Percentiles rank a stretch among this genome's conserved stretches.
Conservation (phyloP, 2,113 vertebrate species). For the Sminthopsis crassicaudata region DNA sequence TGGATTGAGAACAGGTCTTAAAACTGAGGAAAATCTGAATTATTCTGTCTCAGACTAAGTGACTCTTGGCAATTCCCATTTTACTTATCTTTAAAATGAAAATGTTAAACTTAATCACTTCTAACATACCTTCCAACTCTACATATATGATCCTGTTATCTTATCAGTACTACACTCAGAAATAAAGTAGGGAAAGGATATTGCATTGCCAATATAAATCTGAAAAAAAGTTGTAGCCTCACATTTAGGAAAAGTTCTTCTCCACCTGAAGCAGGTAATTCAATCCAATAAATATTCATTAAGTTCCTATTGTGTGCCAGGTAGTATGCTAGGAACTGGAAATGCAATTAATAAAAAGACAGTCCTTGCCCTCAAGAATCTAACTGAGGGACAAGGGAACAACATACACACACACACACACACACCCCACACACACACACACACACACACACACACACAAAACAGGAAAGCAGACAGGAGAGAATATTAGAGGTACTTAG, state of each 20-base stretch:
- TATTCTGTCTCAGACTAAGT: neutral
- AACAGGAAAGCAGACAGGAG: neutral
- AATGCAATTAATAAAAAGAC: neutral
- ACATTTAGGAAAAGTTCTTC: neutral
- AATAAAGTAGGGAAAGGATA: neutral
- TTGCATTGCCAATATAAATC: no score
- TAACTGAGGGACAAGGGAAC: neutral
- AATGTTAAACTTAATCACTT: neutral
- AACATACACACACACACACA: neutral
- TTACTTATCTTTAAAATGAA: neutral
- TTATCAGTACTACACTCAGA: neutral
- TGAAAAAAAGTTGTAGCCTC: neutral
- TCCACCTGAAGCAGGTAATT: neutral
- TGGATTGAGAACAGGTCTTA: neutral
- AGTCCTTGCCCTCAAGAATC: neutral
- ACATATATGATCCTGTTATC: neutral
- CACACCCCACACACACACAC: neutral
- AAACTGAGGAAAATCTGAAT: neutral
- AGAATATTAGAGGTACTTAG: neutral
- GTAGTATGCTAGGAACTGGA: neutral
- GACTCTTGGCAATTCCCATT: neutral
- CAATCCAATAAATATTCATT: neutral
- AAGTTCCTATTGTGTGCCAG: neutral
- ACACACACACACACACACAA: neutral
- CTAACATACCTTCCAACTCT: neutral